Evolutionary conservation across 2,797 vertebrate species (phyloP), one percentile per base, ranked within the genome.

Genomic region (Spondyliosoma cantharus): DNA sequence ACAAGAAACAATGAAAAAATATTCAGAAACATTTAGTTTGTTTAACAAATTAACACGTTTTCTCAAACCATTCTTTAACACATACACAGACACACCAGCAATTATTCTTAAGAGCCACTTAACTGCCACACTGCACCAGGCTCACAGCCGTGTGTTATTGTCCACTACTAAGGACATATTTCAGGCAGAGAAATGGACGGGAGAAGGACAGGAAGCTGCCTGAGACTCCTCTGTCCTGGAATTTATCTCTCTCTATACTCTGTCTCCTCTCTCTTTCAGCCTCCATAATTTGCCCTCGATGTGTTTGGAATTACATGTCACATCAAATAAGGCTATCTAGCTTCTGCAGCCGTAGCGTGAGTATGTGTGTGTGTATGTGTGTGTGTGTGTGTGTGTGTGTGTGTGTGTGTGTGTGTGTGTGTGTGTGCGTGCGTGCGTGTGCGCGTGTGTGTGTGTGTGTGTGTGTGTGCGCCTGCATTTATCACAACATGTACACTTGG

Each of bases 261-360:
- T 67, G 42, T 45, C 19, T 71, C 29, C 32, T 62, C 53, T 62
- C 71, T 77, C 80, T 82, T 80, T 81, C 65, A 82, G 62, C 48
- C 68, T 65, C 66, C 83, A 71, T 84, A 80, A 89, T 91, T 90
- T 90, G 46, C 61, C 69, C 78, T 86, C 42, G 14, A 71, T 86
- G 81, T 80, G 83, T 81, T 86, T 87, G 88, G 75, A 90, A 92
- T 92, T 91, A 86, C 74, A 74, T 85, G 90, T 87, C 89, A 86
- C 87, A 89, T 89, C 82, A 87, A 89, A 89, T 89, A 83, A 90
- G 67, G 71, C 82, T 86, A 81, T 87, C 76, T 83, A 60, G 65
- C 53, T 71, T 82, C 70, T 83, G 78, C 79, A 88, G 80, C 67
- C 64, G 52, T 42, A 6, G 68, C 59, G 50, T 61, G 74, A 71